Percentiles rank a stretch among this genome's conserved stretches.
Conservation (phyloP, 1,140 invertebrate genomes). For the Theocolax elegans region DNA sequence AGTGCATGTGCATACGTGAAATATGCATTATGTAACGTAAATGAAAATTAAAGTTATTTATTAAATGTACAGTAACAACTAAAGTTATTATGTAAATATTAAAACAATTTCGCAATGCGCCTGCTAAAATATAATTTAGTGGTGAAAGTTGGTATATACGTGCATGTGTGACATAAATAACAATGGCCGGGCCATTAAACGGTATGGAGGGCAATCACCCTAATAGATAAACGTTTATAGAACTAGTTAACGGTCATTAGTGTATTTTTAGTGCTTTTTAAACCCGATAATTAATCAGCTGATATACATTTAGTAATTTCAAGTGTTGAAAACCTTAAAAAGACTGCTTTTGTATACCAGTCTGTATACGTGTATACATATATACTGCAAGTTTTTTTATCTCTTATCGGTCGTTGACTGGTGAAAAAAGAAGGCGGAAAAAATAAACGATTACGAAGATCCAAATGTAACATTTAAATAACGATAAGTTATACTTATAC, state of each 20-base stretch:
- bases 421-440: no score
- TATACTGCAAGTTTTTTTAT: neutral
- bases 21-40: no score
- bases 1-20: no score
- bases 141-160: slow-evolving; percentile 2
- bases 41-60: no score
- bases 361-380: no score
- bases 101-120: slow-evolving; percentile 15
- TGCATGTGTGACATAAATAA: slow-evolving; percentile 10
- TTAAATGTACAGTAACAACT: no score
- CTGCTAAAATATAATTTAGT: neutral
- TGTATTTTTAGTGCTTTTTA: neutral
- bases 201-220: neutral
- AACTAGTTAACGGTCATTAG: neutral
- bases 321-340: neutral
- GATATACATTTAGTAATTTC: slow-evolving; percentile 2
- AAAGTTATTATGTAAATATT: no score
- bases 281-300: neutral
- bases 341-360: neutral
- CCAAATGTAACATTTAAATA: neutral
- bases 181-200: slow-evolving; percentile 12
- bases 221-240: slow-evolving; percentile 14
- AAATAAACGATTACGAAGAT: neutral
- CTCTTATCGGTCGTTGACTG: slow-evolving; percentile 7
- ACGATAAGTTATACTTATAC: no score